Evolutionary conservation across 2,113 vertebrate species (phyloP).

Genomic region (Paracanthobrama guichenoti): DNA sequence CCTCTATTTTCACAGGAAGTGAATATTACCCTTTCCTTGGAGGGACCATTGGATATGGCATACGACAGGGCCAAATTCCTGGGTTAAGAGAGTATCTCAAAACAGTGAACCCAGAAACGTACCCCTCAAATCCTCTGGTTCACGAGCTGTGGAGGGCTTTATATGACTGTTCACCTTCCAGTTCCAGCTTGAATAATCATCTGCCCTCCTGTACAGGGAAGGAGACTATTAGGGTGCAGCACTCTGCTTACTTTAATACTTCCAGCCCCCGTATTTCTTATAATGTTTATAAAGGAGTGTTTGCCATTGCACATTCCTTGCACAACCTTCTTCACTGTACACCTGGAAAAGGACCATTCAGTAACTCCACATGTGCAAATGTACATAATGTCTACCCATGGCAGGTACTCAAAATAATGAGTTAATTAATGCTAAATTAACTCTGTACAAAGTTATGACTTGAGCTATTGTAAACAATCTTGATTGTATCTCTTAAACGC

Average conservation of each 20-base stretch:
- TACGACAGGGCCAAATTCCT: conserved; percentile 68
- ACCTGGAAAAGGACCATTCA: conserved; percentile 68
- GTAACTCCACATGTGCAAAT: conserved; percentile 71
- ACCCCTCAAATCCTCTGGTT: conserved; percentile 67
- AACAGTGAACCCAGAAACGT: conserved; percentile 66
- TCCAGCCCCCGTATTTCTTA: conserved; percentile 72
- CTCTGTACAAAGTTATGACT: background rate
- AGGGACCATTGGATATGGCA: conserved; percentile 76
- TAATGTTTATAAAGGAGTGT: conserved; percentile 73
- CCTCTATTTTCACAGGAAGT: conserved; percentile 70
- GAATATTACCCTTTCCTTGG: conserved; percentile 72
- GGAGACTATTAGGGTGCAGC: conserved; percentile 63
- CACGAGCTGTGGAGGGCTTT: conserved; percentile 73
- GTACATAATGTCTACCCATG: conserved; percentile 69
- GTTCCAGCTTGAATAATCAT: background rate
- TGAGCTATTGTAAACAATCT: background rate
- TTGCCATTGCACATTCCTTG: conserved; percentile 75
- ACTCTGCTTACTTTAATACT: conserved; percentile 72
- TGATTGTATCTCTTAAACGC: background rate
- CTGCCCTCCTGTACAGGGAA: conserved; percentile 68
- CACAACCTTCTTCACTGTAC: conserved; percentile 73
- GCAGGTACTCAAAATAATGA: conserved; percentile 66
- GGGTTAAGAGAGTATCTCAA: conserved; percentile 68
- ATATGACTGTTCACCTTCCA: conserved; percentile 69
- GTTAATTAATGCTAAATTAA: background rate